These are phyloP conservation scores for Tyto alba DNA, from an alignment of 2,113 vertebrate genomes.

Conservation along the genomic window DNA sequence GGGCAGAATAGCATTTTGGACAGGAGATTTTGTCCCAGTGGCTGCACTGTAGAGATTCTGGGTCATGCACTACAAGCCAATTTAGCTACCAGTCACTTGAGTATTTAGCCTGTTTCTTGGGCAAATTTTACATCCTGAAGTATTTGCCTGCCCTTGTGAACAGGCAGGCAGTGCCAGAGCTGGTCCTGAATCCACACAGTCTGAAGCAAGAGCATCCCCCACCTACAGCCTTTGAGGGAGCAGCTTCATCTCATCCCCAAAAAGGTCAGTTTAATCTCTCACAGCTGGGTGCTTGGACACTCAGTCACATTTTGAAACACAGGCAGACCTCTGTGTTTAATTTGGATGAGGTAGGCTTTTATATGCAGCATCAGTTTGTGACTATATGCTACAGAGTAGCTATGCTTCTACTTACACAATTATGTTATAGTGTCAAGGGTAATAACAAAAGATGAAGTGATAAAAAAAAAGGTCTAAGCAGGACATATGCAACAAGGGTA, in stretches of 20 bases:
- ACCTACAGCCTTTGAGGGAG: no score
- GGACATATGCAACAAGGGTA: not conserved
- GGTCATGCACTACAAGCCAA: no score
- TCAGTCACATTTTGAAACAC: not conserved
- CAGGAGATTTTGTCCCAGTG: not conserved
- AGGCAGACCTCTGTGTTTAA: not conserved
- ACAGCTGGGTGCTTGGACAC: not conserved
- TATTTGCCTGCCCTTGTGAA: not conserved
- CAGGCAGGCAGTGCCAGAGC: not conserved
- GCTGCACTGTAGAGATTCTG: not conserved
- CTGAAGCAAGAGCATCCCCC: not conserved
- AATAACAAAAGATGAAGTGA: not conserved
- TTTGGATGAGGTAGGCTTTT: not conserved
- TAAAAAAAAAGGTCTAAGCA: not conserved
- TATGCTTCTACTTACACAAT: not conserved
- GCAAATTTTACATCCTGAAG: not conserved
- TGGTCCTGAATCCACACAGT: accelerated
- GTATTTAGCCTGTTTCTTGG: not conserved
- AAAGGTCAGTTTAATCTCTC: not conserved
- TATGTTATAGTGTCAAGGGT: not conserved
- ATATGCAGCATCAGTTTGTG: not conserved
- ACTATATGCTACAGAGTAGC: not conserved
- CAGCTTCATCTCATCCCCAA: not conserved
- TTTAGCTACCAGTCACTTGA: not conserved
- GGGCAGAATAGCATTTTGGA: accelerated